Evolutionary conservation across 2,888 invertebrate species (phyloP).

Genomic region (Epirrhoe tristata): DNA sequence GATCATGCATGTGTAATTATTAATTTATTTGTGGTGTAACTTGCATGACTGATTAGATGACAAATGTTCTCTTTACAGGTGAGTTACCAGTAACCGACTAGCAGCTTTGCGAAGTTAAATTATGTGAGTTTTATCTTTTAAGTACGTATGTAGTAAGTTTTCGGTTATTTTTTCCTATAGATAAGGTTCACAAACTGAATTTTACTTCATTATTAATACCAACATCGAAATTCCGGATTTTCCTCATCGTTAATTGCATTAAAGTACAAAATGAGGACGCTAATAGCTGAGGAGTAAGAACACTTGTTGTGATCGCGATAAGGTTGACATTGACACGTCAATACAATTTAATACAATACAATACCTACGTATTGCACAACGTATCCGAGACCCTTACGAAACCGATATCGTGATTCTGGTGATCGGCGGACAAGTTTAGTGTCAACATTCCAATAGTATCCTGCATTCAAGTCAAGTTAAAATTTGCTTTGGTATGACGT

Average conservation of each 20-base stretch:
- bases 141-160: background rate
- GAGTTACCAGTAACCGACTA: conserved; percentile 9
- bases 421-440: conserved; percentile 3
- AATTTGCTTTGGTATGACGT: background rate
- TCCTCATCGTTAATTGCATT: conserved; percentile 14
- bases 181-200: background rate
- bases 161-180: background rate
- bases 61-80: conserved; percentile 12
- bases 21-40: background rate
- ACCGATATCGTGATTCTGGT: conserved; percentile 27
- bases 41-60: background rate
- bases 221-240: conserved; percentile 5
- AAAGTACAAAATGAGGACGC: conserved; percentile 22
- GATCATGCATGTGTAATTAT: background rate
- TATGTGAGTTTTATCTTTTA: conserved; percentile 1
- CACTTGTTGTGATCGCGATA: conserved; percentile 35
- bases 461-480: background rate
- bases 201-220: background rate
- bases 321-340: conserved; percentile 41
- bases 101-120: background rate
- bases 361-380: conserved; percentile 37
- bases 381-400: conserved; percentile 22
- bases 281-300: conserved; percentile 24
- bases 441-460: background rate
- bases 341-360: too few relatives aligned